Conservation (phyloP, 1,140 invertebrate species). For the Eueides isabella region DNA sequence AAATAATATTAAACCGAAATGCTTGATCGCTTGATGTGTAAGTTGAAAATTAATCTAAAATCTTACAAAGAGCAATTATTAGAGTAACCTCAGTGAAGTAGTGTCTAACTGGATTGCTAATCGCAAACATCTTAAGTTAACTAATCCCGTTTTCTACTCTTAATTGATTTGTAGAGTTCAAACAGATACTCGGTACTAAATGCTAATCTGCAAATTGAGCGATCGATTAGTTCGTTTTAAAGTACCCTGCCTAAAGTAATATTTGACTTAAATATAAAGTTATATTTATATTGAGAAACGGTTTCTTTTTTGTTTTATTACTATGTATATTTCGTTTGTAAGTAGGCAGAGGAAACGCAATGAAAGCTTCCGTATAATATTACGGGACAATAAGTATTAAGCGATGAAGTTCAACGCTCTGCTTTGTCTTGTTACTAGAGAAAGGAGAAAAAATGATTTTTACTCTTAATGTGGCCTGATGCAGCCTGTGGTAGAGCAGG, state of each 20-base stretch:
- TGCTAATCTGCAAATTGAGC: constrained; percentile 6
- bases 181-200: constrained; percentile 6
- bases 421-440: too few species aligned
- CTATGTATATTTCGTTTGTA: too few species aligned
- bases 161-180: constrained; percentile 12
- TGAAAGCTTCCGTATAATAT: too few species aligned
- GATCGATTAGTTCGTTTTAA: constrained; percentile 4
- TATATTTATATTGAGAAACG: too few species aligned
- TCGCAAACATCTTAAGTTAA: constrained; percentile 14
- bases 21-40: not conserved
- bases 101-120: constrained; percentile 10
- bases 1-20: too few species aligned
- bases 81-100: not conserved
- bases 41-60: not conserved
- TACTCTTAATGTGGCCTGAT: too few species aligned
- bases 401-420: too few species aligned
- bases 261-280: not conserved
- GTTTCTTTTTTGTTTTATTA: too few species aligned
- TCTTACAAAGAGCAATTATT: not conserved
- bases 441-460: too few species aligned
- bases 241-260: not conserved
- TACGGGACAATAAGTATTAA: too few species aligned
- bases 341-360: too few species aligned
- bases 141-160: constrained; percentile 11
- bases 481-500: too few species aligned